Conservation (phyloP, 2,797 vertebrate genomes). For the Chelmon rostratus region DNA sequence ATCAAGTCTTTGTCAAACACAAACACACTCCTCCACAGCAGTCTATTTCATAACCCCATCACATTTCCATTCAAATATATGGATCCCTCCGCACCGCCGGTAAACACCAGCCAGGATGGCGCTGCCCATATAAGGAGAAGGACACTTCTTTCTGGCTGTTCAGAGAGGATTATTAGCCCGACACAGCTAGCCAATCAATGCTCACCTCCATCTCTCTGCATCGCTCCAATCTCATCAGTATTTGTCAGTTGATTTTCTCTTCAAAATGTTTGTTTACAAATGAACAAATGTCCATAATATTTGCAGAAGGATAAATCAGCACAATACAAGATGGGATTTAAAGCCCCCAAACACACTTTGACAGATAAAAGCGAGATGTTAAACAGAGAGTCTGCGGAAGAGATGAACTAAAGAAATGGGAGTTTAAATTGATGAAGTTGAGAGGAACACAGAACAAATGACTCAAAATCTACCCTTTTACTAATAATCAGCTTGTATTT, state of each 20-base stretch:
- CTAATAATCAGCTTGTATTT: background rate
- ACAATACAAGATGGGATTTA: conserved; percentile 42
- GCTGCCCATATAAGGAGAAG: conserved; percentile 15
- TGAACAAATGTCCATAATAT: conserved; percentile 38
- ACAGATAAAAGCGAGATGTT: conserved; percentile 1
- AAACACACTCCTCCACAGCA: conserved; percentile 28
- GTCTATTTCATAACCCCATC: conserved; percentile 42
- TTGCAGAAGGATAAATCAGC: conserved; percentile 53
- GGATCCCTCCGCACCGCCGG: conserved; percentile 14
- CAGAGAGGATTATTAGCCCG: conserved; percentile 54
- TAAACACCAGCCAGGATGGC: conserved; percentile 37
- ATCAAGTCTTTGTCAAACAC: conserved; percentile 43
- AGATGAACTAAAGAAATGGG: background rate
- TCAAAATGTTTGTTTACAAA: conserved; percentile 55
- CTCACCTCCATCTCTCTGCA: conserved; percentile 25
- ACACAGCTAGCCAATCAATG: conserved; percentile 47
- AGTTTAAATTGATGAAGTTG: conserved; percentile 6
- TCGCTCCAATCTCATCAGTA: conserved; percentile 29
- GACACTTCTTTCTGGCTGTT: conserved; percentile 27
- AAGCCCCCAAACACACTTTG: conserved; percentile 21
- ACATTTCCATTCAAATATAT: conserved; percentile 40
- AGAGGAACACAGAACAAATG: background rate
- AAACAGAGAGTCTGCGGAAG: conserved; percentile 19
- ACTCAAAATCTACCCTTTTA: background rate
- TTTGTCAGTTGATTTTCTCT: conserved; percentile 39